A percentile compares a stretch with the other conserved stretches of the same genome.
These are phyloP conservation scores for Sciaenops ocellatus DNA, from an alignment of 2,797 vertebrate genomes.

Conservation along the genomic window DNA sequence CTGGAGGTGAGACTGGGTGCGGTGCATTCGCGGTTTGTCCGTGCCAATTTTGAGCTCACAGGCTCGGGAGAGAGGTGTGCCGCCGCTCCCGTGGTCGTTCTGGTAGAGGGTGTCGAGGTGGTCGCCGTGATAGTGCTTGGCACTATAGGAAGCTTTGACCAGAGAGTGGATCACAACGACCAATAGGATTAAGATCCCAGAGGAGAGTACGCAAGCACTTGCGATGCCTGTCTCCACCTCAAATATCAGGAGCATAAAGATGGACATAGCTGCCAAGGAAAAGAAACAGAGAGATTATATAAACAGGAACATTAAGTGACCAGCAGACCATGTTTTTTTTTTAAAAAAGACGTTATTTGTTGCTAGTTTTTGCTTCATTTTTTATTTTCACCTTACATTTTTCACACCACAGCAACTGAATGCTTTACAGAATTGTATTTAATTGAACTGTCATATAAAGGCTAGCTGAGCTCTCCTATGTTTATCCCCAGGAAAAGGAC, in stretches of 20 bases:
- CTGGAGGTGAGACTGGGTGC: constrained; percentile 82
- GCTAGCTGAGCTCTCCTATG: constrained; percentile 34
- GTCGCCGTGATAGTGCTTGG: constrained; percentile 64
- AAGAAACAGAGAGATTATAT: constrained; percentile 7
- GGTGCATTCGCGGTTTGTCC: constrained; percentile 72
- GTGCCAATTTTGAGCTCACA: constrained; percentile 79
- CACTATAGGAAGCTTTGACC: constrained; percentile 77
- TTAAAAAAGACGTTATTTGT: background rate
- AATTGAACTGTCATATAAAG: background rate
- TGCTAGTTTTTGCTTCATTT: background rate
- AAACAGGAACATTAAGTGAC: background rate
- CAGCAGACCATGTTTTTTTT: too few species aligned
- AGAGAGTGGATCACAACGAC: constrained; percentile 85
- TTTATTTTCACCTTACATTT: background rate
- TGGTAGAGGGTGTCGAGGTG: constrained; percentile 81
- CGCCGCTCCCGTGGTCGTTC: constrained; percentile 80
- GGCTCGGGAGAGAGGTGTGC: constrained; percentile 54
- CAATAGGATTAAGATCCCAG: constrained; percentile 87
- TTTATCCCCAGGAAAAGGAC: constrained; percentile 80
- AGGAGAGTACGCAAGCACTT: constrained; percentile 88
- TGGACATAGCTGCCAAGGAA: constrained; percentile 87
- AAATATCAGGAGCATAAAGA: constrained; percentile 91
- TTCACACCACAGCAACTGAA: background rate
- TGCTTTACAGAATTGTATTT: constrained; percentile 13
- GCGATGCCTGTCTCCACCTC: constrained; percentile 88